Evolutionary conservation across 2,888 invertebrate species (phyloP).

Genomic region (Metalampra italica): DNA sequence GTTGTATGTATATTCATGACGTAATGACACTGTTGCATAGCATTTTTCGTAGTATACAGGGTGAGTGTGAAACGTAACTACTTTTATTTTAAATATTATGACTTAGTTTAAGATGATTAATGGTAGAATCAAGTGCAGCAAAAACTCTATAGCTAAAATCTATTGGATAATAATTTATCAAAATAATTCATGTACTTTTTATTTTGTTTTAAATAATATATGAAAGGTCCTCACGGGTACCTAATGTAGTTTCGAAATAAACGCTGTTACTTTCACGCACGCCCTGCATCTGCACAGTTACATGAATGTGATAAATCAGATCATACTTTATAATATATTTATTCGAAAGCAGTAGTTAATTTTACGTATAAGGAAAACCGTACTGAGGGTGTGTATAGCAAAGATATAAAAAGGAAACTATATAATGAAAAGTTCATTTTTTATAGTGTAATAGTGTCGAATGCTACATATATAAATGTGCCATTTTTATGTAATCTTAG

Average conservation of each 20-base stretch:
- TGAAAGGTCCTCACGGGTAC: too few species aligned
- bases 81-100: too few species aligned
- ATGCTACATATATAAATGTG: conserved; percentile 42
- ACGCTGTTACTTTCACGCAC: background rate
- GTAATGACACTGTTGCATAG: conserved; percentile 25
- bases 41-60: too few species aligned
- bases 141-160: too few species aligned
- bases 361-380: conserved; percentile 55
- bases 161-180: too few species aligned
- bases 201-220: too few species aligned
- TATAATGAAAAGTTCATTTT: conserved; percentile 16
- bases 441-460: conserved; percentile 20
- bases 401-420: conserved; percentile 44
- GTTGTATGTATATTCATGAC: background rate
- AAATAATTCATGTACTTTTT: too few species aligned
- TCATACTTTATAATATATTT: conserved; percentile 21
- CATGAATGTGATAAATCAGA: conserved; percentile 38
- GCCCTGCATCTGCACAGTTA: background rate
- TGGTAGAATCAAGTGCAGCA: too few species aligned
- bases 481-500: conserved; percentile 36
- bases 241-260: background rate
- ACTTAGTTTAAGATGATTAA: too few species aligned
- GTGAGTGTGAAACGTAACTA: too few species aligned
- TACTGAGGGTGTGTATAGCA: conserved; percentile 70
- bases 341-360: conserved; percentile 26